A percentile compares a stretch with the other conserved stretches of the same genome.
phyloP scores from a whole-genome alignment of 2,113 vertebrate genomes.

The Dasyornis broadbenti region DNA sequence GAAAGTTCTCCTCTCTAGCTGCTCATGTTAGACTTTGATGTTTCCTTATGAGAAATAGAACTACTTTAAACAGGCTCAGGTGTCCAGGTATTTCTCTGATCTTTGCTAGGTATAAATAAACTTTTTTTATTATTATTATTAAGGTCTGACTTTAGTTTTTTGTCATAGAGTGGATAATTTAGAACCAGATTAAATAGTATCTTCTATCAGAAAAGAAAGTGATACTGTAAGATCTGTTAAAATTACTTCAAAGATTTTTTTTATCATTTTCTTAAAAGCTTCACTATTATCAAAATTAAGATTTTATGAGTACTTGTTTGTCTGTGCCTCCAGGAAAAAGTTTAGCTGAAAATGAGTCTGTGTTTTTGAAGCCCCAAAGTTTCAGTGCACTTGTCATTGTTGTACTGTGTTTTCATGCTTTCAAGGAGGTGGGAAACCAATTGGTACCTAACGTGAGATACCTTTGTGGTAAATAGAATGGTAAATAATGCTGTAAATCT shows the following conservation, averaged over 20 bases:
- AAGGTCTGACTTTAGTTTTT: not conserved
- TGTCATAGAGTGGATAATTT: not conserved
- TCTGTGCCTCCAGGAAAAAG: not conserved
- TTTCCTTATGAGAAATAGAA: not conserved
- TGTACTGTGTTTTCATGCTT: not conserved
- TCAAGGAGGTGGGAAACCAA: not conserved
- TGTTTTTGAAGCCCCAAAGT: not conserved
- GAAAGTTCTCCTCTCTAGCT: not conserved
- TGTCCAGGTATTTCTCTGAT: not conserved
- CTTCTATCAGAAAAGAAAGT: not conserved
- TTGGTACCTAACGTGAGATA: not conserved
- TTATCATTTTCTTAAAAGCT: not conserved
- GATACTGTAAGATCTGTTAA: not conserved
- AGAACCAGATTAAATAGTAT: not conserved
- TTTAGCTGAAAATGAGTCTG: not conserved
- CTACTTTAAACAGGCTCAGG: not conserved
- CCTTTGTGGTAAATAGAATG: not conserved
- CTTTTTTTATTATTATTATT: not conserved
- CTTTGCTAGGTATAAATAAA: not conserved
- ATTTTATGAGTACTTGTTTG: not conserved
- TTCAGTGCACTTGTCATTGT: not conserved
- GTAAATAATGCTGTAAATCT: not conserved
- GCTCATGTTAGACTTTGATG: not conserved
- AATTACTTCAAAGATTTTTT: not conserved
- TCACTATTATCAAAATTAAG: not conserved